Evolutionary conservation across 2,888 invertebrate genomes (phyloP).

Genomic region (Trachelus iudaicus): DNA sequence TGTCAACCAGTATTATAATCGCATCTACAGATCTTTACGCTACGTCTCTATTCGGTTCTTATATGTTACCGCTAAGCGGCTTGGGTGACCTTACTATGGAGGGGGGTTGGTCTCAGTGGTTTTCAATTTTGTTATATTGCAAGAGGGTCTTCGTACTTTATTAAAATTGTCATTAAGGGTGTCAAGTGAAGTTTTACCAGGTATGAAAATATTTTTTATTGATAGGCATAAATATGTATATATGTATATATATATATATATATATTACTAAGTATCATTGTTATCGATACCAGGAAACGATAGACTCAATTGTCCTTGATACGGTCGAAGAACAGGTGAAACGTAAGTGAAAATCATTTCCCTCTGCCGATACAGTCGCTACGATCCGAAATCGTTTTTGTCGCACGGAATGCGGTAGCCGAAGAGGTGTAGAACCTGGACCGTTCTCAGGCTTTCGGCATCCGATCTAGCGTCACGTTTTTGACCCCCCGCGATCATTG

Average conservation of each 20-base stretch:
- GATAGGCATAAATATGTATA: no score
- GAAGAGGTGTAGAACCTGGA: not conserved
- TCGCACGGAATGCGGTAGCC: slow-evolving; percentile 25
- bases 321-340: not conserved
- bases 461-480: slow-evolving; percentile 26
- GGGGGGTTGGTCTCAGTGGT: slow-evolving; percentile 46
- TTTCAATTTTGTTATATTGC: slow-evolving; percentile 24
- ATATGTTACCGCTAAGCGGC: slow-evolving; percentile 29
- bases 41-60: slow-evolving; percentile 50
- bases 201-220: no score
- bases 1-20: slow-evolving; percentile 49
- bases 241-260: no score
- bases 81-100: slow-evolving; percentile 51
- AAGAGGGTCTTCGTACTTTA: not conserved
- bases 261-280: not conserved
- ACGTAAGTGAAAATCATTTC: not conserved
- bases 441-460: slow-evolving; percentile 20
- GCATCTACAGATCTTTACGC: slow-evolving; percentile 42
- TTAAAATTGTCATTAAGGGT: not conserved
- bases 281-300: not conserved
- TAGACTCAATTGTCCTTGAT: not conserved
- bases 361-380: not conserved
- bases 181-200: not conserved
- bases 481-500: slow-evolving; percentile 25
- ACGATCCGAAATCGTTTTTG: slow-evolving; percentile 26